Conservation (phyloP, 2,113 vertebrate species). For the Synchiropus splendidus region DNA sequence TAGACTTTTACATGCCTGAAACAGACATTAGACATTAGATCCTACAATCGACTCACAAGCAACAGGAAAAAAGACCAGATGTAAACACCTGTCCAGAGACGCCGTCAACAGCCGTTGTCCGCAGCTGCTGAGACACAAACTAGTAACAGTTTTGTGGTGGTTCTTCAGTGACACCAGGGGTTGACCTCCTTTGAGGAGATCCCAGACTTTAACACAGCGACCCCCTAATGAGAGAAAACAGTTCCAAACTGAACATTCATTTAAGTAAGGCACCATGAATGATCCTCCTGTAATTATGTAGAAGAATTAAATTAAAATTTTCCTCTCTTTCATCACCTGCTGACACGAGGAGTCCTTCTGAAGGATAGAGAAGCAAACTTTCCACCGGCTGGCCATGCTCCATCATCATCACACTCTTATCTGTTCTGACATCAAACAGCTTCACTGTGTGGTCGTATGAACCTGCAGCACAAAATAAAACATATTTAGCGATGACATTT, state of each 20-base stretch:
- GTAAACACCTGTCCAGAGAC: slow-evolving; percentile 82
- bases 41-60: too few species aligned
- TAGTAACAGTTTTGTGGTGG: slow-evolving; percentile 96
- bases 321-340: slow-evolving; percentile 82
- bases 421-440: slow-evolving; percentile 81
- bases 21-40: slow-evolving; percentile 11
- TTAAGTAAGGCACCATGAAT: too few species aligned
- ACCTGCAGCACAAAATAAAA: slow-evolving; percentile 56
- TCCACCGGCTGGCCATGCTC: slow-evolving; percentile 94
- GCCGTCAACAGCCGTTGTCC: slow-evolving; percentile 87
- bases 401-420: slow-evolving; percentile 79
- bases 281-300: too few species aligned
- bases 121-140: slow-evolving; percentile 80
- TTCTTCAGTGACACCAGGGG: slow-evolving; percentile 87
- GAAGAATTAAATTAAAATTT: too few species aligned
- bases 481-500: background rate
- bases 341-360: slow-evolving; percentile 88
- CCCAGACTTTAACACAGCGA: slow-evolving; percentile 92
- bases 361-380: slow-evolving; percentile 88
- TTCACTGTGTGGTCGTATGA: slow-evolving; percentile 94
- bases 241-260: too few species aligned
- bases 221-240: slow-evolving; percentile 67
- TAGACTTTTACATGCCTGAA: slow-evolving; percentile 93
- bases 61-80: too few species aligned
- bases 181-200: slow-evolving; percentile 89